Conservation (phyloP, 2,113 vertebrate genomes). For the Zosterops pallidus region DNA sequence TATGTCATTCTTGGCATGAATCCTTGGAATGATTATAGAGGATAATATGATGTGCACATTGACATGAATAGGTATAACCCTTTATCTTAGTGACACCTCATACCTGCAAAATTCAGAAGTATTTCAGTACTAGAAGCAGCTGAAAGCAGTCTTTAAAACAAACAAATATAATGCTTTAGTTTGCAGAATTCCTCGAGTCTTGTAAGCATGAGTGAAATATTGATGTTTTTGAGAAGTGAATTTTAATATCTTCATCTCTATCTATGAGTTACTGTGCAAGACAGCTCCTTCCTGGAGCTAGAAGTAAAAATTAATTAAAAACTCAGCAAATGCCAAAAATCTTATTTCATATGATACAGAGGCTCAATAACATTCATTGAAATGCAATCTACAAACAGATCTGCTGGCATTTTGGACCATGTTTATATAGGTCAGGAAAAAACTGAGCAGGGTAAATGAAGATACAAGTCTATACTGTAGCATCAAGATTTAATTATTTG, state of each 20-base stretch:
- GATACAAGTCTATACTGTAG: neutral
- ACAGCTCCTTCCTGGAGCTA: neutral
- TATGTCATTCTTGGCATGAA: slow-evolving; percentile 17
- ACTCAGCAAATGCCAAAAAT: neutral
- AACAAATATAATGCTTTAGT: neutral
- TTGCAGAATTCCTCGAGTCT: neutral
- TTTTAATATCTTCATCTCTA: slow-evolving; percentile 3
- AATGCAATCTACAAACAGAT: neutral
- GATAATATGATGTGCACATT: neutral
- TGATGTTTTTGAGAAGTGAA: neutral
- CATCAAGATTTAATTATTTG: neutral
- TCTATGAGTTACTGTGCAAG: neutral
- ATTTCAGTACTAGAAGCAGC: slow-evolving; percentile 4
- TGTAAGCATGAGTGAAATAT: neutral
- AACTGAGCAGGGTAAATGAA: neutral
- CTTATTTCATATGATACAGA: neutral
- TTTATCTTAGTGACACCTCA: slow-evolving; percentile 12
- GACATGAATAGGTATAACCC: slow-evolving; percentile 17
- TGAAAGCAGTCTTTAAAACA: slow-evolving; percentile 19
- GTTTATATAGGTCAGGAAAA: neutral
- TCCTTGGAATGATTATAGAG: slow-evolving; percentile 1
- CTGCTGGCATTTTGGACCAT: neutral
- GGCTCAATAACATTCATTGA: neutral
- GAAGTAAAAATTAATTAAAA: slow-evolving; percentile 33
- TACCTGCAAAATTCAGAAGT: neutral